Evolutionary conservation across 2,888 invertebrate species (phyloP).

Genomic region (Arge pagana): DNA sequence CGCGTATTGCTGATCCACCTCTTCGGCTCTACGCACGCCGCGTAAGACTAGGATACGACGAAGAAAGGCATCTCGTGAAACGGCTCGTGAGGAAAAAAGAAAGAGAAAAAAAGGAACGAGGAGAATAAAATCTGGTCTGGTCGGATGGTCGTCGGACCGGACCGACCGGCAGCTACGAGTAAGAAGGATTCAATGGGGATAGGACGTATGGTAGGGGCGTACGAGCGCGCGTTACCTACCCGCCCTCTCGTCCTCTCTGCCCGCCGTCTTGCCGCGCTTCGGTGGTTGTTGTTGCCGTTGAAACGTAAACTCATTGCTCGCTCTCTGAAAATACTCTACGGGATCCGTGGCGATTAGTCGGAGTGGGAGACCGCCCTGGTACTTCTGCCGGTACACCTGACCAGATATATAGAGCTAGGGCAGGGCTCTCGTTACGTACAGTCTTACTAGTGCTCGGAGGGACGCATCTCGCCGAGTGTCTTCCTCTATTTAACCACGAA

Average conservation of each 20-base stretch:
- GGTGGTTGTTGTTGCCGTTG: slow-evolving; percentile 49
- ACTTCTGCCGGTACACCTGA: slow-evolving; percentile 51
- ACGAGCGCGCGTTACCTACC: slow-evolving; percentile 8
- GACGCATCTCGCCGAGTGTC: slow-evolving; percentile 47
- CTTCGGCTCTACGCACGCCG: neutral
- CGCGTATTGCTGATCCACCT: slow-evolving; percentile 15
- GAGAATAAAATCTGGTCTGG: slow-evolving; percentile 18
- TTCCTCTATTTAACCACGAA: slow-evolving; percentile 20
- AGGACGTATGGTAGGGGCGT: slow-evolving; percentile 17
- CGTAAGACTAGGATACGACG: slow-evolving; percentile 20
- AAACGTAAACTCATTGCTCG: slow-evolving; percentile 37
- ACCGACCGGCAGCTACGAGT: neutral
- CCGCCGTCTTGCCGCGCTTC: slow-evolving; percentile 33
- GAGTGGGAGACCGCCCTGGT: slow-evolving; percentile 52
- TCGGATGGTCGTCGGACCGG: slow-evolving; percentile 5
- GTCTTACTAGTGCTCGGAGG: slow-evolving; percentile 55
- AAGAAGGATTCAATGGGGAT: slow-evolving; percentile 8
- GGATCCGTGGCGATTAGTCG: slow-evolving; percentile 5
- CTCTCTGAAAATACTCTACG: slow-evolving; percentile 23
- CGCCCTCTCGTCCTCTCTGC: neutral
- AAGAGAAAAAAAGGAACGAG: neutral
- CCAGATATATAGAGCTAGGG: slow-evolving; percentile 60
- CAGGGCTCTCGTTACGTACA: slow-evolving; percentile 58
- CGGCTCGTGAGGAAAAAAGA: slow-evolving; percentile 14
- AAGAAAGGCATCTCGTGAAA: slow-evolving; percentile 28